Evolutionary conservation across 2,113 vertebrate genomes (phyloP).

Genomic region (Anseranas semipalmata): DNA sequence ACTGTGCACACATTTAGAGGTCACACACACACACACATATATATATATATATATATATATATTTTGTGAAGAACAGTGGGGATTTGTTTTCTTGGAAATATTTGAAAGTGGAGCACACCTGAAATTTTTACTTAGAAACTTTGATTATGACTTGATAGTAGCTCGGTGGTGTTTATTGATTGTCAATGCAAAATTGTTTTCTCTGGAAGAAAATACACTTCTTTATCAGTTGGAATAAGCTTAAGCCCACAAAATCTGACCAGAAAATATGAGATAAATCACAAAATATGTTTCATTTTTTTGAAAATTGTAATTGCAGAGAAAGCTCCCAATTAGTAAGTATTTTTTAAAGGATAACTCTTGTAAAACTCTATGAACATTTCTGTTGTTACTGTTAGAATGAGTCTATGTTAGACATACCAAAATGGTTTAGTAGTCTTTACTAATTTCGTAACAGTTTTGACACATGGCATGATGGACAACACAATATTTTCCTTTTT

Average conservation of each 20-base stretch:
- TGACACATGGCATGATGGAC: neutral
- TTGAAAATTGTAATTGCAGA: neutral
- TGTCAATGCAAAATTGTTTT: neutral
- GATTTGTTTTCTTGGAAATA: neutral
- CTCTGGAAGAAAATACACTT: neutral
- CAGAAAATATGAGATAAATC: neutral
- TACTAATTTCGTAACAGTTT: neutral
- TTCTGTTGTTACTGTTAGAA: neutral
- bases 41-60: no score
- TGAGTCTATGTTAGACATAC: neutral
- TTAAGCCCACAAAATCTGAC: neutral
- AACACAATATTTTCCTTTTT: neutral
- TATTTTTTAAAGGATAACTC: neutral
- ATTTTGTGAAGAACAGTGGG: neutral
- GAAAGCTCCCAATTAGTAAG: neutral
- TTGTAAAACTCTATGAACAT: neutral
- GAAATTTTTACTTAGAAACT: neutral
- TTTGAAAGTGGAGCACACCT: neutral
- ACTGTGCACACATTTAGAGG: neutral
- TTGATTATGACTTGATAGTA: neutral
- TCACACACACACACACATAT: no score
- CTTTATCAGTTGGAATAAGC: neutral
- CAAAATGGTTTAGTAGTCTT: neutral
- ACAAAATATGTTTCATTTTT: neutral
- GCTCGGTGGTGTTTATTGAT: neutral